Conservation (phyloP, 2,113 vertebrate species). For the Okapia johnstoni region DNA sequence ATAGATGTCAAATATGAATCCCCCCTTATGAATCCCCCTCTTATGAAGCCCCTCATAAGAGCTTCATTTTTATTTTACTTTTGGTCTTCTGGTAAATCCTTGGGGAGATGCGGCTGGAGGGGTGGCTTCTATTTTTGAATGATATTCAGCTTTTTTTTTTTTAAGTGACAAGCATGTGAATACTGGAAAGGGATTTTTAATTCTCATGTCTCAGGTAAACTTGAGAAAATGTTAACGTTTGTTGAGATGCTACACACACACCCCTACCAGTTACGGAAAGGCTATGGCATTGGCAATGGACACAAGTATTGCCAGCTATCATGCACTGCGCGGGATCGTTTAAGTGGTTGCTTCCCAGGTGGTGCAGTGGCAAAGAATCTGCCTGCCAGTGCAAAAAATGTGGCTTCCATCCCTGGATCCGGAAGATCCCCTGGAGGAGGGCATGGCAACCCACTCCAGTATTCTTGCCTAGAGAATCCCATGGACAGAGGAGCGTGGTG, state of each 20-base stretch:
- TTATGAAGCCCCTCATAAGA: background rate
- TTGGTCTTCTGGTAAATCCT: background rate
- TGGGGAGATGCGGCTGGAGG: background rate
- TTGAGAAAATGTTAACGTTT: background rate
- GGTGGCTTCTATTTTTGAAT: background rate
- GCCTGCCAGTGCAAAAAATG: background rate
- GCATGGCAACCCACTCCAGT: background rate
- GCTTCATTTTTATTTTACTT: constrained; percentile 1
- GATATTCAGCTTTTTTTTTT: background rate
- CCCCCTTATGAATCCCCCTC: too few species aligned
- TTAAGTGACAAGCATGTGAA: background rate
- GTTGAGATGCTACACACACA: background rate
- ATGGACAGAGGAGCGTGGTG: background rate
- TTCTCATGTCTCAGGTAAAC: background rate
- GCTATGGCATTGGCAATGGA: background rate
- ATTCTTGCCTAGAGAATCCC: background rate
- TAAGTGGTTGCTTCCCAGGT: background rate
- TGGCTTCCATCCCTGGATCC: background rate
- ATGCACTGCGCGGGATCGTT: background rate
- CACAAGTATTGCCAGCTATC: background rate
- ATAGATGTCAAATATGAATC: background rate
- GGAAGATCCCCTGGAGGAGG: background rate
- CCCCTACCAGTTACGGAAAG: background rate
- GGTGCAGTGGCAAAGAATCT: background rate
- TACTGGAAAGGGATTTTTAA: background rate